Evolutionary conservation across 2,797 vertebrate species (phyloP).

Genomic region (Macrochelys suwanniensis): DNA sequence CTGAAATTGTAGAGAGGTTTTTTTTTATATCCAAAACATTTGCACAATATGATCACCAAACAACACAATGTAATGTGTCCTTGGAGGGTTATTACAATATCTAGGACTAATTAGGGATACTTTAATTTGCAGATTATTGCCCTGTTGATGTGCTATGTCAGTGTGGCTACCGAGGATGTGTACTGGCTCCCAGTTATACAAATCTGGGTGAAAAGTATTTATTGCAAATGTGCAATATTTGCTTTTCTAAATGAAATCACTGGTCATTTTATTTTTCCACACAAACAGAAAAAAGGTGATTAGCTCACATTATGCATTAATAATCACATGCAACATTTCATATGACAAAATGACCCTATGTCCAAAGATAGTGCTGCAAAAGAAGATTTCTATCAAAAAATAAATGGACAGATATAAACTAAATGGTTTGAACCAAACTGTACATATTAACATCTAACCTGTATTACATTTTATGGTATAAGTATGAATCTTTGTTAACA

Average conservation of each 20-base stretch:
- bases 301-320: neutral
- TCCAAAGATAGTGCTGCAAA: neutral
- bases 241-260: conserved; percentile 17
- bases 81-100: neutral
- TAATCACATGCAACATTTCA: fast-evolving
- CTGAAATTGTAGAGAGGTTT: neutral
- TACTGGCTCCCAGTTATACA: neutral
- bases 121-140: conserved; percentile 10
- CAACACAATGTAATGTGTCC: neutral
- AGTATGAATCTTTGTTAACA: neutral
- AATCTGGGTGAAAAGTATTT: neutral
- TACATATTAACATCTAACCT: neutral
- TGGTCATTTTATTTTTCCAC: conserved; percentile 23
- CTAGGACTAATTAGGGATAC: neutral
- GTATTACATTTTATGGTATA: neutral
- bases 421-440: neutral
- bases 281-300: conserved; percentile 8
- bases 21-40: neutral
- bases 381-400: neutral
- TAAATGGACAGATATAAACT: fast-evolving
- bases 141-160: neutral
- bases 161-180: neutral
- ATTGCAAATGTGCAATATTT: conserved; percentile 28
- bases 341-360: neutral
- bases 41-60: neutral